Base-by-base conservation (phyloP, 2,113 vertebrate species). In the Argyrosomus japonicus region DNA sequence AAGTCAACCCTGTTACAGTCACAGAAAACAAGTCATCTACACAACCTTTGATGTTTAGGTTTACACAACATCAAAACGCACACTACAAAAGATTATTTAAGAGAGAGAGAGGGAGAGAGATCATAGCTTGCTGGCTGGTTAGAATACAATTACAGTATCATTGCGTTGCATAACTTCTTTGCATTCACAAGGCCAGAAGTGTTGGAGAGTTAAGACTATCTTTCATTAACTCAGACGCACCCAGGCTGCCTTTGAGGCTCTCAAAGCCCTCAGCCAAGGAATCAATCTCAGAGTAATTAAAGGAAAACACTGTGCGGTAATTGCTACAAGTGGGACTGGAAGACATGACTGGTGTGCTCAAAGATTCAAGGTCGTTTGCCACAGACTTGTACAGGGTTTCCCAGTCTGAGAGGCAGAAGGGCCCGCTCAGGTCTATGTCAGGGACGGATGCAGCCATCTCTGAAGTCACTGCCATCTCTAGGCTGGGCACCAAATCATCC, bases 201-300 rank as follows among this genome's bases (percentile, higher is more conserved):
- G 97, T 99, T 19, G 98, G 97, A 40, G 97, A 99, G 94, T 97
- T 97, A 67, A 99, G 96, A 71, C 96, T 96, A 93, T 97, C 97
- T 40, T 97, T 97, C 1, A 95, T 96, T 70, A 96, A 96, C 93
- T 98, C 97, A 0, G 96, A 95, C 85, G 96, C 96, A 88, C 95
- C 96, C 23, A 96, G 95, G 88, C 95, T 95, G 88, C 96, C 96
- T 93, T 96, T 96, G 88, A 96, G 94, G 48, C 94, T 93, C 0
- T 97, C 96, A 0, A 94, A 96, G 0, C 96, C 95, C 83, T 96
- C 97, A 54, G 95, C 94, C 86, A 97, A 95, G 88, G 96, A 90
- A 21, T 98, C 96, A 68, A 97, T 95, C 93, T 98, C 97, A 0
- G 97, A 95, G 90, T 96, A 96, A 88, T 95, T 98, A 90, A 99